Conservation (phyloP, 2,888 invertebrate species). For the Chaetoderma sp. region DNA sequence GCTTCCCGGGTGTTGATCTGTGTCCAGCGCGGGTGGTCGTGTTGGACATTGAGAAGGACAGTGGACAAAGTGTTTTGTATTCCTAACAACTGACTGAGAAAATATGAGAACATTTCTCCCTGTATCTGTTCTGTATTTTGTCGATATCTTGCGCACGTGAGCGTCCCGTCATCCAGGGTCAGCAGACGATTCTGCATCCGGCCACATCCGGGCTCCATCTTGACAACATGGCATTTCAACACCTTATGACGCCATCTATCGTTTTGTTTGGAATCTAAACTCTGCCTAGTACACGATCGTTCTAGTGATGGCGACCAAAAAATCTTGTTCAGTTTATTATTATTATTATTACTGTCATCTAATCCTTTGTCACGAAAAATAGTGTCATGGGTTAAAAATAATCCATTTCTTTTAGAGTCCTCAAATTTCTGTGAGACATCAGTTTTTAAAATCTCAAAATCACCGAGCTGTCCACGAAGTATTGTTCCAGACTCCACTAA, state of each 20-base stretch:
- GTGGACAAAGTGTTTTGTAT: conserved; percentile 81
- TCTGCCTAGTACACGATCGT: too few relatives aligned
- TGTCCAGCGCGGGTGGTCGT: conserved; percentile 68
- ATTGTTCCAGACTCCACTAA: too few relatives aligned
- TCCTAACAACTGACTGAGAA: conserved; percentile 81
- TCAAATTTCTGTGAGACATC: too few relatives aligned
- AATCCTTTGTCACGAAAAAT: too few relatives aligned
- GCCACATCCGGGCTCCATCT: conserved; percentile 85
- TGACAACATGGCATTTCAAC: conserved; percentile 73
- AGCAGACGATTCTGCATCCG: conserved; percentile 88
- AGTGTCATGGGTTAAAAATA: too few relatives aligned
- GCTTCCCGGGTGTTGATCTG: conserved; percentile 75
- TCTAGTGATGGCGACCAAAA: too few relatives aligned
- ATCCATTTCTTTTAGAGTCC: too few relatives aligned
- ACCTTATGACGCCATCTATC: conserved; percentile 78
- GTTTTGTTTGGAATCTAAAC: too few relatives aligned
- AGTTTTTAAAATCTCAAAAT: too few relatives aligned
- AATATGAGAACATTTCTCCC: conserved; percentile 89
- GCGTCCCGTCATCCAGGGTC: conserved; percentile 81
- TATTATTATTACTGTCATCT: too few relatives aligned
- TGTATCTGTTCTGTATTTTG: conserved; percentile 92
- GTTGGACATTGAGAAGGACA: conserved; percentile 76
- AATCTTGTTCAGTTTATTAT: too few relatives aligned
- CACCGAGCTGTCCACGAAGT: too few relatives aligned
- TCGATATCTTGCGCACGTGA: conserved; percentile 86